Evolutionary conservation across 2,888 invertebrate genomes (phyloP).

Genomic region (Hanleya hanleyi): DNA sequence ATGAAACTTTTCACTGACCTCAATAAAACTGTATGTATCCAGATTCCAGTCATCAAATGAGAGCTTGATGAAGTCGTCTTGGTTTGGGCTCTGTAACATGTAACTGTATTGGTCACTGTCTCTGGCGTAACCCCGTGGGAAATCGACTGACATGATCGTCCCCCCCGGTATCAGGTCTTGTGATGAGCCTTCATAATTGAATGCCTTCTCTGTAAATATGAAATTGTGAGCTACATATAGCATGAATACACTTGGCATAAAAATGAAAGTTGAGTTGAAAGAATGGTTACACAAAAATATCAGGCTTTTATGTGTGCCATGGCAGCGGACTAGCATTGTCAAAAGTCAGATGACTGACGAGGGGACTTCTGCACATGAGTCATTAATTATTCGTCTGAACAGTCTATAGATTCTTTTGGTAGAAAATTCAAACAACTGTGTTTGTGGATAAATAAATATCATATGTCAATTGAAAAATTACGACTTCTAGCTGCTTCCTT

Average conservation of each 20-base stretch:
- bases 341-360: too few relatives aligned
- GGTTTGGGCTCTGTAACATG: conserved; percentile 27
- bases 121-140: conserved; percentile 43
- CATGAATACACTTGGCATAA: not conserved
- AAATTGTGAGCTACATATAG: not conserved
- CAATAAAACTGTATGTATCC: conserved; percentile 18
- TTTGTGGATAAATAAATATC: too few relatives aligned
- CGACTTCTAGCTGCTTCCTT: too few relatives aligned
- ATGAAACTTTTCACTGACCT: too few relatives aligned
- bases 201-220: conserved; percentile 26
- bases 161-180: conserved; percentile 14
- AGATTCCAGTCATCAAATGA: conserved; percentile 54
- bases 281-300: not conserved
- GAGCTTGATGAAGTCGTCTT: conserved; percentile 36
- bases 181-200: conserved; percentile 12
- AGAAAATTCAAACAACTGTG: too few relatives aligned
- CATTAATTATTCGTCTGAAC: too few relatives aligned
- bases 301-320: too few relatives aligned
- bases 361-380: too few relatives aligned
- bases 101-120: conserved; percentile 47
- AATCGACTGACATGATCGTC: conserved; percentile 41
- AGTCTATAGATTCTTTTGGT: too few relatives aligned
- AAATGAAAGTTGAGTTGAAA: not conserved
- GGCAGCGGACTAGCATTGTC: too few relatives aligned
- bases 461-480: too few relatives aligned